Evolutionary conservation across 2,888 invertebrate genomes (phyloP), one percentile per base, ranked within the genome.

Genomic region (Ectobius pallidus): DNA sequence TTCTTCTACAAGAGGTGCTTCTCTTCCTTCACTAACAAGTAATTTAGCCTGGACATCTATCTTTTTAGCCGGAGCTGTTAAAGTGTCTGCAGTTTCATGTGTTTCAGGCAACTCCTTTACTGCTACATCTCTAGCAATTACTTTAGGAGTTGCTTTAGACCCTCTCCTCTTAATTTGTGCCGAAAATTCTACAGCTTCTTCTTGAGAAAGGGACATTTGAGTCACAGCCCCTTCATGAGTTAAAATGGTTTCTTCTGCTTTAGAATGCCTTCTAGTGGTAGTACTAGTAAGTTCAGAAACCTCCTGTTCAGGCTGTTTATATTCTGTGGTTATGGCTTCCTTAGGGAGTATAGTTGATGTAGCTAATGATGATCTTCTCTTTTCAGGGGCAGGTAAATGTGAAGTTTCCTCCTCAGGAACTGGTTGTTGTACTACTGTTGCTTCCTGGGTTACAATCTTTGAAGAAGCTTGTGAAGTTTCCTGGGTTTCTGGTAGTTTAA

Each of bases 1-100:
- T 70, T 70, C 73, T 67, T 73, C 70, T 25, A 63, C 27, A 63
- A 69, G 14, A 46, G 63, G 52, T 11, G 70, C 65, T 20, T 70
- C 49, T 44, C 46, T 58, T 30, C 27, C 62, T 30, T 58, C 32
- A 6, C 27, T 32, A 2, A 58, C 6, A n/a, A n/a, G 2, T 25
- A 58, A 11, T 30, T 27, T 58, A 11, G 58, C 58, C 18, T 58
- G n/a, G 2, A n/a, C 7, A n/a, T 30, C 58, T 58, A 2, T n/a
- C n/a, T 30, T 30, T 58, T n/a, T n/a, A 16, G n/a, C 7, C 7
- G 30, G 6, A 16, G 30, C n/a, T n/a, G 4, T n/a, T 6, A 58
- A n/a, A 6, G 16, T n/a, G 2, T 32, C 32, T 3, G 55, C 42
- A 63, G 7, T 63, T 46, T 69, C 69, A 14, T 73, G 52, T 18